Base-by-base conservation (phyloP, 2,888 invertebrate species). In the Unio pictorum region DNA sequence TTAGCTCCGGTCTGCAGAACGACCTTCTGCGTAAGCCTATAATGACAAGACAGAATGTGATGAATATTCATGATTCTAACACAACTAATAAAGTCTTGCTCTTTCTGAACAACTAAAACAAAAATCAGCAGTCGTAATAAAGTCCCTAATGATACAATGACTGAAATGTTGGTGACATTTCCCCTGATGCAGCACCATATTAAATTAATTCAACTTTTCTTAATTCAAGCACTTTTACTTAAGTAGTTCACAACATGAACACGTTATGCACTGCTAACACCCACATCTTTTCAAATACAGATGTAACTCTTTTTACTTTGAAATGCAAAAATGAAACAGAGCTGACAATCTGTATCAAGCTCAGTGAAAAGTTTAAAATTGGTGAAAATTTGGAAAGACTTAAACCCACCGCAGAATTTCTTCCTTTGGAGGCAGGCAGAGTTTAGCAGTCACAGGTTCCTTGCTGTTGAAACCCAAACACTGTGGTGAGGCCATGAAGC, bases 401-500 rank as follows among this genome's bases (percentile, higher is more conserved):
- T 23, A 45, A 55, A 34, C 55, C 34, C 71, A 88, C 87, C 84
- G 79, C 57, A 88, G 68, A 20, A 89, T 69, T 74, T 81, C 83
- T 23, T 81, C 68, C 61, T 66, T 69, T 7, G 86, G 75, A 20
- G 89, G 89, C 15, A 84, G 75, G 70, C 89, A 89, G 64, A 89
- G 79, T 20, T 87, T 79, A 55, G 69, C 61, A 0, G 87, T 86
- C 28, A 89, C 74, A 26, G 66, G 66, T 7, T 75, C 66, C 18
- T 79, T 75, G 7, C 73, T 68, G 23, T 64, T 58, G 34, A 81
- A 82, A 6, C 84, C 85, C 18, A 88, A 73, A 76, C 89, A 89
- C 78, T 89, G 89, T 30, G 87, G 84, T 0, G 89, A 88, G 0
- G 89, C 84, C 89, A 89, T 89, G 74, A 80, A 88, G 8, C 61